Evolutionary conservation across 2,113 vertebrate species (phyloP).

Genomic region (Phaetusa simplex): DNA sequence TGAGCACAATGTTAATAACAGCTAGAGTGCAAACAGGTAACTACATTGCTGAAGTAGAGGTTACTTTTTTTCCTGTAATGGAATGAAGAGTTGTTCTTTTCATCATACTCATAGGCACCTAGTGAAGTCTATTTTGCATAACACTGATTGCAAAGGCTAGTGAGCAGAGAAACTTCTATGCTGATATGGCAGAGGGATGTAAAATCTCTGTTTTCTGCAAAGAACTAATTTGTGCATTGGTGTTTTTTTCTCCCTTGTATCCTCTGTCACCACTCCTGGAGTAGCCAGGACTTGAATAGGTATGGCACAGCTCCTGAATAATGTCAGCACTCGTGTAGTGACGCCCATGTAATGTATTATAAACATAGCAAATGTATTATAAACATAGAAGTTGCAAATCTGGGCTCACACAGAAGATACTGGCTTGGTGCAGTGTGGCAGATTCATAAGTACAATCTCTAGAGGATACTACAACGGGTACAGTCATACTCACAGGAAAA

Average conservation of each 20-base stretch:
- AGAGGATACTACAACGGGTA: neutral
- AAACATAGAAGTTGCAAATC: neutral
- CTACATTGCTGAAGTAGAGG: neutral
- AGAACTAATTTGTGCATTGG: neutral
- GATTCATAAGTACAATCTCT: neutral
- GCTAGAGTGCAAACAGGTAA: neutral
- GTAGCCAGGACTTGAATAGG: neutral
- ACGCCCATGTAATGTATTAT: neutral
- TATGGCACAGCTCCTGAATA: neutral
- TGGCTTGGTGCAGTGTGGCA: neutral
- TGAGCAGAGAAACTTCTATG: neutral
- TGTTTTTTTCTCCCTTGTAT: accelerated
- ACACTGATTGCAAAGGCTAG: neutral
- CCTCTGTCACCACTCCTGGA: neutral
- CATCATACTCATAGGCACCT: neutral
- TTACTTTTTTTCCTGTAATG: neutral
- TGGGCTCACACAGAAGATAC: neutral
- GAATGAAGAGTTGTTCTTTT: neutral
- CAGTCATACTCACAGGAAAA: neutral
- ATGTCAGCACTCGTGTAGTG: neutral
- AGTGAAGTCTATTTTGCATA: neutral
- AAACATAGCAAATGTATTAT: neutral
- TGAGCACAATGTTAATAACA: neutral
- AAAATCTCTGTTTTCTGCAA: neutral
- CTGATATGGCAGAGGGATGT: neutral